These are phyloP conservation scores for Bubo blakistoni DNA, from an alignment of 2,113 vertebrate genomes.

Conservation along the genomic window DNA sequence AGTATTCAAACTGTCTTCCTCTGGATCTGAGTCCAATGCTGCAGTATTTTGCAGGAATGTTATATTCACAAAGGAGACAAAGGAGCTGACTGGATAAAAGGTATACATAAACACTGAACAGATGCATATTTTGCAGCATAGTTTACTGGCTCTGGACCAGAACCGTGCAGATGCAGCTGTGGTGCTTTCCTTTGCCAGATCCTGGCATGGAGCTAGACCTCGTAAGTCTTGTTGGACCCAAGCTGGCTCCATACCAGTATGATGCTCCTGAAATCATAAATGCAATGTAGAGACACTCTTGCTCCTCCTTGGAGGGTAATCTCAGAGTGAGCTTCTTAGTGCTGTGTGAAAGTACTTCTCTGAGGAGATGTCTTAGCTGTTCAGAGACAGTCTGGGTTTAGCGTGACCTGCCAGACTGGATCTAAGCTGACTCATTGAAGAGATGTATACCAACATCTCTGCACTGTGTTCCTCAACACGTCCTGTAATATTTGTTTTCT, in stretches of 20 bases:
- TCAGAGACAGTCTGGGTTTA: not conserved
- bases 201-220: not conserved
- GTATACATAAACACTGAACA: not conserved
- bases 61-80: not conserved
- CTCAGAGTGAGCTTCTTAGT: not conserved
- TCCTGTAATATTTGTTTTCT: not conserved
- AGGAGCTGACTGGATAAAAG: not conserved
- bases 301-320: not conserved
- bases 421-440: not conserved
- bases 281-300: not conserved
- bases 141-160: not conserved
- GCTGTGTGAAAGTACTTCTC: not conserved
- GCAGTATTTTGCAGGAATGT: not conserved
- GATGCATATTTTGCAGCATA: not conserved
- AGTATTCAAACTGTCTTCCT: not conserved
- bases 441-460: not conserved
- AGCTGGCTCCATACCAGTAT: not conserved
- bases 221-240: not conserved
- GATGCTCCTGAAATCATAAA: not conserved
- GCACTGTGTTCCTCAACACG: fast-evolving
- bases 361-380: not conserved
- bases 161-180: not conserved
- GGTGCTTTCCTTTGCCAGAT: not conserved
- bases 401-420: not conserved
- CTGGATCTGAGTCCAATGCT: not conserved